phyloP scores from a whole-genome alignment of 1,140 invertebrate species.

The Neodiprion pinetum region DNA sequence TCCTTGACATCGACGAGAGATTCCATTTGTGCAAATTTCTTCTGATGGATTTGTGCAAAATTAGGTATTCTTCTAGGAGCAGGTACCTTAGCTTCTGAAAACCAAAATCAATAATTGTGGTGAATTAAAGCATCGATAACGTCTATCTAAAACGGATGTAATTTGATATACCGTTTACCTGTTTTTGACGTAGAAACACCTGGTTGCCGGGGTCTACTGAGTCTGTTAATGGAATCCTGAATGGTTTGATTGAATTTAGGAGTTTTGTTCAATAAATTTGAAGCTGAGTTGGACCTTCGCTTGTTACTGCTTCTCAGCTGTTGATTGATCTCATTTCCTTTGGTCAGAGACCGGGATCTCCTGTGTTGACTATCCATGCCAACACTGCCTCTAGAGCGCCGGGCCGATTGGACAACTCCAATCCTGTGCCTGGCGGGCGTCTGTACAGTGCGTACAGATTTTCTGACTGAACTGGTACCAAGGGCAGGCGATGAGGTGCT shows the following conservation, averaged over 20 bases:
- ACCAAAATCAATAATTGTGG: neutral
- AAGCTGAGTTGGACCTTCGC: constrained; percentile 31
- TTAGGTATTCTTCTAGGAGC: constrained; percentile 66
- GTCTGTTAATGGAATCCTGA: constrained; percentile 26
- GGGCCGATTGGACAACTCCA: neutral
- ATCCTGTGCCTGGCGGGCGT: neutral
- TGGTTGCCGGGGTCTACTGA: constrained; percentile 33
- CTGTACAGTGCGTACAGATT: neutral
- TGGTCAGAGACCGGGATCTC: constrained; percentile 11
- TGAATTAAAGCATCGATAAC: neutral
- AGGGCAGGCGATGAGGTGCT: neutral
- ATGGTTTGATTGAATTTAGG: constrained; percentile 8
- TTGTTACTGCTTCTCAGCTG: neutral
- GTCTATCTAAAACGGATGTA: constrained; percentile 2
- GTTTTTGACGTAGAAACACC: constrained; percentile 28
- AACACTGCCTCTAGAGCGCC: neutral
- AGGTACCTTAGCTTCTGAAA: constrained; percentile 35
- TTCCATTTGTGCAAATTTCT: constrained; percentile 70
- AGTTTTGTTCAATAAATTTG: constrained; percentile 5
- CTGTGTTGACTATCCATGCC: neutral
- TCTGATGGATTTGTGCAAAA: constrained; percentile 70
- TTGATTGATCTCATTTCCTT: neutral
- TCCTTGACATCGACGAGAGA: constrained; percentile 66
- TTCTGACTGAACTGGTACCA: neutral
- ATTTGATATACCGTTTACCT: constrained; percentile 24